Conservation (phyloP, 2,797 vertebrate species). For the Anolis apletophallus region DNA sequence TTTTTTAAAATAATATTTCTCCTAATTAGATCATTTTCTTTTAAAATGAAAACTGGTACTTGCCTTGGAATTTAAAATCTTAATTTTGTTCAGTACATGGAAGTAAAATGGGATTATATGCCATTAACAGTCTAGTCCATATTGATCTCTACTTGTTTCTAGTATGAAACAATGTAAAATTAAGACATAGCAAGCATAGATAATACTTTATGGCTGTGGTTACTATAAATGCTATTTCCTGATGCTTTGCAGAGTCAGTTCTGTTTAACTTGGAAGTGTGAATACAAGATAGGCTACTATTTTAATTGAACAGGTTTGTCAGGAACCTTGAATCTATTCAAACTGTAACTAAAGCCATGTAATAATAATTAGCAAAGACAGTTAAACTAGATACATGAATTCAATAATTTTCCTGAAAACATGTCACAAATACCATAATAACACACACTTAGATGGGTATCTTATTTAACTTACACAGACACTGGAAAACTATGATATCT, state of each 20-base stretch:
- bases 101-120: not conserved
- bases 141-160: not conserved
- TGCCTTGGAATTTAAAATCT: not conserved
- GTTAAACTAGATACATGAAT: not conserved
- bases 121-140: not conserved
- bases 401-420: conserved; percentile 4
- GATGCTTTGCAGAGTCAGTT: not conserved
- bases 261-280: not conserved
- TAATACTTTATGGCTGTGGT: not conserved
- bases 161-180: not conserved
- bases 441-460: not conserved
- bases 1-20: not conserved
- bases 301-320: not conserved
- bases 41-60: not conserved
- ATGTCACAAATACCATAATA: not conserved
- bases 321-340: not conserved
- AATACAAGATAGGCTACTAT: not conserved
- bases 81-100: not conserved
- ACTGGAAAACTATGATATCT: too few species aligned
- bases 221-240: not conserved
- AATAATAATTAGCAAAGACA: conserved; percentile 1
- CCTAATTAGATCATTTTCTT: not conserved
- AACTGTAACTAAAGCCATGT: not conserved
- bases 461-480: rapidly evolving
- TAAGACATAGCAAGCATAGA: not conserved